Evolutionary conservation across 1,140 invertebrate species (phyloP).

Genomic region (Musca domestica): DNA sequence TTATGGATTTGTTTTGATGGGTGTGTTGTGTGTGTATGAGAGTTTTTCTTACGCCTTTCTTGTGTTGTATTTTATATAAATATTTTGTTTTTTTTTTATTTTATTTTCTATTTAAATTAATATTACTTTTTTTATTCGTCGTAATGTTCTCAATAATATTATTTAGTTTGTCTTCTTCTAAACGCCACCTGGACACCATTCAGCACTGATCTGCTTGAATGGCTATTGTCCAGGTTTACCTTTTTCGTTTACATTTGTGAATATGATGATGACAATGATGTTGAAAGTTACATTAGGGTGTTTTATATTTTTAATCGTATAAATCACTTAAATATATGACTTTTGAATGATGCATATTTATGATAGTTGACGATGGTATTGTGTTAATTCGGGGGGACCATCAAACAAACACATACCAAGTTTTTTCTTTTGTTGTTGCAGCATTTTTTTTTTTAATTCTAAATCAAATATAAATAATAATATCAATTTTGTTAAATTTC

Average conservation of each 20-base stretch:
- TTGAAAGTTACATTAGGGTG: neutral
- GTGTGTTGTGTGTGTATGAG: too few relatives aligned
- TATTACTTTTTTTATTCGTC: slow-evolving; percentile 16
- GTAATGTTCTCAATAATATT: slow-evolving; percentile 6
- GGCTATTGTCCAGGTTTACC: neutral
- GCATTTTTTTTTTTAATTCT: neutral
- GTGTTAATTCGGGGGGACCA: neutral
- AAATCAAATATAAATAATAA: neutral
- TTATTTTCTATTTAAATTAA: slow-evolving; percentile 18
- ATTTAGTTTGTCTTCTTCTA: slow-evolving; percentile 11
- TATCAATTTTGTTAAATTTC: neutral
- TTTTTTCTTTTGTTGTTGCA: neutral
- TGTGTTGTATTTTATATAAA: too few relatives aligned
- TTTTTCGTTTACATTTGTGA: neutral
- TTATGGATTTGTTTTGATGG: neutral
- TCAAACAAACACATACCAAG: neutral
- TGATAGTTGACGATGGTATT: too few relatives aligned
- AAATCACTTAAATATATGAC: neutral
- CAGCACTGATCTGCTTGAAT: neutral
- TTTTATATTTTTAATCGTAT: neutral
- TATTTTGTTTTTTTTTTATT: neutral
- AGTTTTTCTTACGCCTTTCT: too few relatives aligned
- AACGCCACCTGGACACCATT: too few relatives aligned
- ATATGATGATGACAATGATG: slow-evolving; percentile 1
- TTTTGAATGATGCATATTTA: too few relatives aligned